Conservation (phyloP, 2,888 invertebrate species). For the Drosophila conformis region DNA sequence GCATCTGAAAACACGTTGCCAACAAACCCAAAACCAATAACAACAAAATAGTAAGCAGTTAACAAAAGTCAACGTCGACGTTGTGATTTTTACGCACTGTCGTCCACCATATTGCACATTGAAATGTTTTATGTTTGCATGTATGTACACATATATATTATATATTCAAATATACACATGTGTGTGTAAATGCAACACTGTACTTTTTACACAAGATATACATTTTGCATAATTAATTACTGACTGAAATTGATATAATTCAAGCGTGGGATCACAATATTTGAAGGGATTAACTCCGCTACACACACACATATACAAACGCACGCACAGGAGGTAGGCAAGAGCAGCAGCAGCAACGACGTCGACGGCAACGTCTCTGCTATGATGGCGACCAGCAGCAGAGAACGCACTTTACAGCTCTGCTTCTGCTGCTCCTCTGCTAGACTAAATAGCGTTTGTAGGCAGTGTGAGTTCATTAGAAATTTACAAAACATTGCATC, state of each 20-base stretch:
- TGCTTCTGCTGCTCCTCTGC: slow-evolving; percentile 26
- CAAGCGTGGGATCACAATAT: slow-evolving; percentile 61
- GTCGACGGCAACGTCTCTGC: slow-evolving; percentile 48
- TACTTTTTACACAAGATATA: slow-evolving; percentile 61
- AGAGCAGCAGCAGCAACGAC: slow-evolving; percentile 63
- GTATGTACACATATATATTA: slow-evolving; percentile 23
- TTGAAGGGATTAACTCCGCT: slow-evolving; percentile 56
- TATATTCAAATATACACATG: slow-evolving; percentile 25
- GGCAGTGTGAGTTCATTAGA: slow-evolving; percentile 34
- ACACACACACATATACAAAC: slow-evolving; percentile 35
- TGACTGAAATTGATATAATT: slow-evolving; percentile 37
- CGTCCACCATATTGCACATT: slow-evolving; percentile 76
- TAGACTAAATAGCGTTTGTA: slow-evolving; percentile 22
- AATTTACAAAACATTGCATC: slow-evolving; percentile 14
- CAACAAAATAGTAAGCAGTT: slow-evolving; percentile 36
- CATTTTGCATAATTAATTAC: slow-evolving; percentile 56
- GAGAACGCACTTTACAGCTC: slow-evolving; percentile 77
- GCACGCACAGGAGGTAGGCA: slow-evolving; percentile 39
- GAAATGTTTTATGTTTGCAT: slow-evolving; percentile 53
- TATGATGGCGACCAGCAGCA: slow-evolving; percentile 77
- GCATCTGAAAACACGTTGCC: slow-evolving; percentile 47
- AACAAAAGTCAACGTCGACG: slow-evolving; percentile 38
- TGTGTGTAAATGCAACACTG: slow-evolving; percentile 69
- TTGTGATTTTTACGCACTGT: slow-evolving; percentile 72
- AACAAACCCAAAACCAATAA: slow-evolving; percentile 37